phyloP scores from a whole-genome alignment of 2,113 vertebrate genomes.

The Cephalopterus ornatus region DNA sequence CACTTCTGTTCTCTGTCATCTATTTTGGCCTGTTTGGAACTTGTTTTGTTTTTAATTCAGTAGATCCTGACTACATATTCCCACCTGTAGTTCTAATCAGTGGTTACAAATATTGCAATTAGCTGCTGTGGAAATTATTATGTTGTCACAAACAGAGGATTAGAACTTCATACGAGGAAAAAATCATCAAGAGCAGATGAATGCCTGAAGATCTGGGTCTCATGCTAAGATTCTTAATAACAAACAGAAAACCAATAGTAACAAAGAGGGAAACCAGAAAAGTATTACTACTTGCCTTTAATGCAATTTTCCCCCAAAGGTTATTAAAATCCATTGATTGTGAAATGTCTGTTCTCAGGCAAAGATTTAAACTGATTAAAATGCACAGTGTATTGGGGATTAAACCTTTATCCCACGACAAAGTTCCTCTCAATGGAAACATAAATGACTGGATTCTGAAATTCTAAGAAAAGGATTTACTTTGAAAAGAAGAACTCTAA shows the following conservation, averaged over 20 bases:
- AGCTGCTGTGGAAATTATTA: slow-evolving; percentile 66
- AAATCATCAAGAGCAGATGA: slow-evolving; percentile 33
- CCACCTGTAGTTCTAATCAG: slow-evolving; percentile 62
- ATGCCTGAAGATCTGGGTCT: slow-evolving; percentile 16
- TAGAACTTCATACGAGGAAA: slow-evolving; percentile 24
- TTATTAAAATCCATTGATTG: slow-evolving; percentile 48
- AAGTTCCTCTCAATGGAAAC: slow-evolving; percentile 17
- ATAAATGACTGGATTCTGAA: slow-evolving; percentile 6
- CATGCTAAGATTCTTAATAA: slow-evolving; percentile 24
- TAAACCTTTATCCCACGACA: slow-evolving; percentile 43
- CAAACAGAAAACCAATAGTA: not conserved
- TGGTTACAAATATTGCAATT: slow-evolving; percentile 60
- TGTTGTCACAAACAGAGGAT: slow-evolving; percentile 70
- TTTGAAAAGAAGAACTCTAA: slow-evolving; percentile 5
- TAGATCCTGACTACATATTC: slow-evolving; percentile 26
- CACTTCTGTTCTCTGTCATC: not conserved
- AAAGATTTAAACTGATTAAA: slow-evolving; percentile 55
- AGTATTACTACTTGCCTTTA: not conserved
- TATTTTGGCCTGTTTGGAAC: not conserved
- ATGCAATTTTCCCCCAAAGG: not conserved
- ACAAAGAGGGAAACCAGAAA: not conserved
- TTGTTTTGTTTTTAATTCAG: slow-evolving; percentile 35
- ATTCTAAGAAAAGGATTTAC: slow-evolving; percentile 43
- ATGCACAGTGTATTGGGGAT: slow-evolving; percentile 4
- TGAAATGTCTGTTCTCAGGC: slow-evolving; percentile 15